Conservation (phyloP, 1,140 invertebrate species). For the Diplogasteroides magnus region DNA sequence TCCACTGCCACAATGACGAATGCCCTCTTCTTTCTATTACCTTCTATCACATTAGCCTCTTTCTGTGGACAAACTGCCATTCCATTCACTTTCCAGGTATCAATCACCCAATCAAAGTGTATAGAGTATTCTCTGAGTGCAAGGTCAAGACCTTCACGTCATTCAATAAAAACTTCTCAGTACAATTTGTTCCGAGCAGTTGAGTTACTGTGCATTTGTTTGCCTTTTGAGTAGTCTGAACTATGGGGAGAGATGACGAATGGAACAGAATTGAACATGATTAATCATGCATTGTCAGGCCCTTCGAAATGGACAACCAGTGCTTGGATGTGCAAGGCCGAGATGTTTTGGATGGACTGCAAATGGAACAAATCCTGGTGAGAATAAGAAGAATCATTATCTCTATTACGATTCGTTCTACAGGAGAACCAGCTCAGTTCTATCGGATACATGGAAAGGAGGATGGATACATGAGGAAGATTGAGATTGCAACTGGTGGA, state of each 20-base stretch:
- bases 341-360: slow-evolving; percentile 28
- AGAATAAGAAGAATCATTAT: too few relatives aligned
- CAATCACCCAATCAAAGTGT: too few relatives aligned
- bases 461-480: slow-evolving; percentile 22
- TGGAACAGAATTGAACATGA: too few relatives aligned
- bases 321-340: slow-evolving; percentile 27
- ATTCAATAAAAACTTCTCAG: too few relatives aligned
- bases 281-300: slow-evolving; percentile 3
- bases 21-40: slow-evolving; percentile 2
- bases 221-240: too few relatives aligned
- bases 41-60: slow-evolving; percentile 12
- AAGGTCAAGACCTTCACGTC: too few relatives aligned
- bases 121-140: too few relatives aligned
- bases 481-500: background rate
- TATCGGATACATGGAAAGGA: slow-evolving; percentile 23
- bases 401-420: too few relatives aligned
- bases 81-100: slow-evolving; percentile 34
- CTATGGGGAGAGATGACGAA: too few relatives aligned
- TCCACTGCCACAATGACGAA: too few relatives aligned
- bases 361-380: slow-evolving; percentile 24
- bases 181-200: too few relatives aligned
- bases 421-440: slow-evolving; percentile 26
- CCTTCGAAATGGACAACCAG: slow-evolving; percentile 22
- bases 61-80: slow-evolving; percentile 31
- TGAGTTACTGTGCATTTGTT: too few relatives aligned